Evolutionary conservation across 2,113 vertebrate genomes (phyloP), one percentile per base, ranked within the genome.

Genomic region (Neolamprologus sp.): DNA sequence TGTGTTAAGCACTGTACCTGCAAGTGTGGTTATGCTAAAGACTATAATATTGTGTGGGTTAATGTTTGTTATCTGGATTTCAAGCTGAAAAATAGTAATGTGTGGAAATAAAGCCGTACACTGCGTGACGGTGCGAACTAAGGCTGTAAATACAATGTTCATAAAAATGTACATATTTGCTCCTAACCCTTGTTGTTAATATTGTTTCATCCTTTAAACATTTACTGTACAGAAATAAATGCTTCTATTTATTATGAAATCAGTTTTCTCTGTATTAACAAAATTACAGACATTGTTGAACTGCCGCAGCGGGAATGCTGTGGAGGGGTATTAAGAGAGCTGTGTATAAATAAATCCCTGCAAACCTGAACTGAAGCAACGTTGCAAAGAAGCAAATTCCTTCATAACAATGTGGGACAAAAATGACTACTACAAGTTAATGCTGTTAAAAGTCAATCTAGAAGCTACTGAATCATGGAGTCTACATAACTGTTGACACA

Each of bases 161-260:
- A 95, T 94, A 90, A 51, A 90, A 60, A 82, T 97, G 94, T 96
- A 97, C 85, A 96, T 96, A 95, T 87, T 87, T 91, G 80, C 81
- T 82, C 19, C 84, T 78, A 19, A 16, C 30, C 54, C n/a, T 83
- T 87, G 84, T 63, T 78, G 78, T 71, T 88, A 7, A 65, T 85
- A 23, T 58, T 91, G 51, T 71, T 93, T 79, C 82, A 60, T 23
- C 80, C 17, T 88, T 90, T 75, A 51, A 92, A 92, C 28, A 57
- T 90, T 75, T 92, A 73, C 42, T 96, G 94, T 96, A 95, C 55
- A 95, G 90, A 95, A 95, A 94, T 87, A 95, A 95, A 95, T 91
- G 75, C 54, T 86, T 95, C 71, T 97, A 96, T 97, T 96, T 97
- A 96, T 95, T 96, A 81, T 90, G 73, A 35, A 94, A 91, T 90